These are phyloP conservation scores for Lasioglossum leucozonium DNA, from an alignment of 2,888 invertebrate species.

Conservation along the genomic window DNA sequence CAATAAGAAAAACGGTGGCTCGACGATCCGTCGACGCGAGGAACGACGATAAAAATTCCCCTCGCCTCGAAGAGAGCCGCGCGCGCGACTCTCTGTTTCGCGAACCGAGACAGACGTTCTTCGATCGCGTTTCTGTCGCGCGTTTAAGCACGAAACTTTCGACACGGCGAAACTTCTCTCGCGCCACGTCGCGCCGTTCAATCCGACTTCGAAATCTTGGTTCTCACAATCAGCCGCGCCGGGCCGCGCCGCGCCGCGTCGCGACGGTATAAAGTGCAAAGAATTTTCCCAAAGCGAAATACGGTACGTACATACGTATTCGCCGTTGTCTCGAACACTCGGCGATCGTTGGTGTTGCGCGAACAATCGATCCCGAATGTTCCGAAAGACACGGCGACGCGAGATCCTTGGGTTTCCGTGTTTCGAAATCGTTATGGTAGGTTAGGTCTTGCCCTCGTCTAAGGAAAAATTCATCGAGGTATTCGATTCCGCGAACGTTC, in stretches of 20 bases:
- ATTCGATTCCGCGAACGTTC: neutral
- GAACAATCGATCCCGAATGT: neutral
- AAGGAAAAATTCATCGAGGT: neutral
- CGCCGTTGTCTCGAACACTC: neutral
- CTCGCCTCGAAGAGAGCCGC: neutral
- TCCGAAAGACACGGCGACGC: neutral
- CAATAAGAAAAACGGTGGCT: constrained; percentile 64
- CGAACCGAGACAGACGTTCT: neutral
- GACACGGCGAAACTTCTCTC: neutral
- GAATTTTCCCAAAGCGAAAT: neutral
- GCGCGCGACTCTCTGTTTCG: neutral
- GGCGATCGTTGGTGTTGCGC: neutral
- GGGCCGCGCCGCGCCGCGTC: too few species aligned
- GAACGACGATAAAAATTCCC: constrained; percentile 10
- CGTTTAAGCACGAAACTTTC: neutral
- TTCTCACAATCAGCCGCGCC: too few species aligned
- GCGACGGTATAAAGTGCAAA: neutral
- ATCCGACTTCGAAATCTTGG: neutral
- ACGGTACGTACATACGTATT: too few species aligned
- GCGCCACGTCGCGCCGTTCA: neutral
- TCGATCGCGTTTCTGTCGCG: neutral
- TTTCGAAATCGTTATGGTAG: neutral
- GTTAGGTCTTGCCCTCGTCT: neutral
- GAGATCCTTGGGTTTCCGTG: neutral
- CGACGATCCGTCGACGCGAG: constrained; percentile 28